Percentiles rank a stretch among this genome's conserved stretches.
These are phyloP conservation scores for Neodontobutis hainanensis DNA, from an alignment of 2,113 vertebrate genomes.

Conservation along the genomic window DNA sequence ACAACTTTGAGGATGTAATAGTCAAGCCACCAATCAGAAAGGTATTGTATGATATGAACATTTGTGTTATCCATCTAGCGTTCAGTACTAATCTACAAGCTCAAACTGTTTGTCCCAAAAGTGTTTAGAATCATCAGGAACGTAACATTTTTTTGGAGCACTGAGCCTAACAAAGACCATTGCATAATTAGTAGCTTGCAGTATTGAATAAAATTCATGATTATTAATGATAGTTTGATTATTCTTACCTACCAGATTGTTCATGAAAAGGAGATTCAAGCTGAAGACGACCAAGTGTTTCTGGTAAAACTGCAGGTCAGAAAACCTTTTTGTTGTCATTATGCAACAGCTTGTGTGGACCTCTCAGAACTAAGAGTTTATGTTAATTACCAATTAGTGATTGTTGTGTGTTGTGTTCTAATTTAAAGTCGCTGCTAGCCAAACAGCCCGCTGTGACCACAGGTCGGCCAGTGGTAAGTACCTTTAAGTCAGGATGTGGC, in stretches of 20 bases:
- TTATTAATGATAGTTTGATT: background rate
- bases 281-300: constrained; percentile 98
- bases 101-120: background rate
- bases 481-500: constrained; percentile 12
- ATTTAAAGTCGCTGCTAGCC: constrained; percentile 88
- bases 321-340: constrained; percentile 9
- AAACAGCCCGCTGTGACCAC: constrained; percentile 92
- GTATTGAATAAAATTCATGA: too few relatives aligned
- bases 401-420: constrained; percentile 50
- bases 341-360: constrained; percentile 3
- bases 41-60: constrained; percentile 70
- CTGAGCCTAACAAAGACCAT: background rate
- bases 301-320: constrained; percentile 96
- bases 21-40: constrained; percentile 96
- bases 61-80: background rate
- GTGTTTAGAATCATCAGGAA: too few relatives aligned
- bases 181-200: background rate
- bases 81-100: background rate
- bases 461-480: constrained; percentile 94
- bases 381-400: constrained; percentile 44
- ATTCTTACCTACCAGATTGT: constrained; percentile 86
- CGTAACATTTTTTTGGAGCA: too few relatives aligned
- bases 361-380: constrained; percentile 28
- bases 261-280: constrained; percentile 96
- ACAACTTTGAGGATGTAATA: constrained; percentile 94